phyloP scores from a whole-genome alignment of 2,113 vertebrate genomes.

The Melanotaenia duboulayi region DNA sequence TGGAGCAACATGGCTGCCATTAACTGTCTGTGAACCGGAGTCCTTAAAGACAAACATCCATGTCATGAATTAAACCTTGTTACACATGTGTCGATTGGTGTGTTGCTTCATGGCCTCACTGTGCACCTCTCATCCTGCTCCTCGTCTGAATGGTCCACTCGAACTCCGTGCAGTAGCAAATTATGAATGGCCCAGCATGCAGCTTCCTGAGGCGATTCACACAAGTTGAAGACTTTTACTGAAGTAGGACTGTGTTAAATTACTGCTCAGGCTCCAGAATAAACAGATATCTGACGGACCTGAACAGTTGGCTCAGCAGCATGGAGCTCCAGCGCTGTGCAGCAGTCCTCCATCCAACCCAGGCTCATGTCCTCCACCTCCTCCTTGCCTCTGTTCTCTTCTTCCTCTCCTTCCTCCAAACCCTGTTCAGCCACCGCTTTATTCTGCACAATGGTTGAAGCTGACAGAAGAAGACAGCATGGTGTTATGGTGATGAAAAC shows the following conservation, averaged over 20 bases:
- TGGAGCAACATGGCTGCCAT: conserved; percentile 95
- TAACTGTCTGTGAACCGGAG: conserved; percentile 89
- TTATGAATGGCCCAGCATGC: conserved; percentile 93
- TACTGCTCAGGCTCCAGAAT: too few relatives aligned
- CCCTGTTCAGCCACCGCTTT: conserved; percentile 72
- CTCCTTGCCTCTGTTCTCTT: conserved; percentile 81
- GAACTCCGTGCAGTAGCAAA: conserved; percentile 87
- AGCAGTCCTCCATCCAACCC: conserved; percentile 90
- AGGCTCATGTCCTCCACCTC: conserved; percentile 83
- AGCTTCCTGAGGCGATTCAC: conserved; percentile 84
- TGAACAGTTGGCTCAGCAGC: conserved; percentile 86
- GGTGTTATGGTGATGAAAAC: neutral
- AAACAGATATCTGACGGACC: conserved; percentile 73
- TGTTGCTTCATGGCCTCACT: neutral
- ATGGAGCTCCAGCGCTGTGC: conserved; percentile 88
- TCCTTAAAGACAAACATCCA: conserved; percentile 76
- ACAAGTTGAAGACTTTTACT: neutral
- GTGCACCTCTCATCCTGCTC: conserved; percentile 88
- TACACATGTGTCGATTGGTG: neutral
- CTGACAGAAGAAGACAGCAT: conserved; percentile 70
- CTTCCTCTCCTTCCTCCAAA: conserved; percentile 82
- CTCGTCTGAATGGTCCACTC: conserved; percentile 82
- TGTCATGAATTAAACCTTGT: neutral
- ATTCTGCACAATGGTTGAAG: conserved; percentile 92
- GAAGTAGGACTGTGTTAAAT: neutral